Conservation (phyloP, 2,797 vertebrate genomes). For the Fundulus diaphanus region DNA sequence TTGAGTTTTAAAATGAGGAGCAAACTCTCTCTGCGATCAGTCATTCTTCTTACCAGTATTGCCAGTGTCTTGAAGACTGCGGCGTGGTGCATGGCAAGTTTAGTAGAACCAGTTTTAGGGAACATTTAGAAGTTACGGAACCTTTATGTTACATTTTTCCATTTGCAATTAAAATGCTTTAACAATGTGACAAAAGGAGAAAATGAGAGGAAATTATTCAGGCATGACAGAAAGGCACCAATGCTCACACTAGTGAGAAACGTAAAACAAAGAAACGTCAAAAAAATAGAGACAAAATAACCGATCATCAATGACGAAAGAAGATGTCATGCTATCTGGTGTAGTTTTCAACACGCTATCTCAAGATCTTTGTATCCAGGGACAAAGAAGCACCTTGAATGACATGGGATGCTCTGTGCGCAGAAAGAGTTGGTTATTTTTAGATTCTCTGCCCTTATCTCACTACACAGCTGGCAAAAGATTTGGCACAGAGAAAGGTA, state of each 20-base stretch:
- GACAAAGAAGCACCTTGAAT: slow-evolving; percentile 65
- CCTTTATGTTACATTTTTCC: not conserved
- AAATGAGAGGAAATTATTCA: slow-evolving; percentile 2
- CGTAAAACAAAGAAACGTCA: slow-evolving; percentile 23
- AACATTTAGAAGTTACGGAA: slow-evolving; percentile 1
- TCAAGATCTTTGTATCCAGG: slow-evolving; percentile 54
- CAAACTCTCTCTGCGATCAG: too few species aligned
- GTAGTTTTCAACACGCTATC: slow-evolving; percentile 42
- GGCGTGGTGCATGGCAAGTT: not conserved
- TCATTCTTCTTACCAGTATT: not conserved
- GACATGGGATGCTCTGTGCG: slow-evolving; percentile 50
- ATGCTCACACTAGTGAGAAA: slow-evolving; percentile 6
- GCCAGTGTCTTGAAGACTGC: not conserved
- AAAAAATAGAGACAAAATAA: slow-evolving; percentile 25
- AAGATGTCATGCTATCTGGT: slow-evolving; percentile 45
- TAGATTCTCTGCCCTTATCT: slow-evolving; percentile 71
- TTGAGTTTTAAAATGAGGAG: too few species aligned
- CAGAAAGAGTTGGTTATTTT: slow-evolving; percentile 67
- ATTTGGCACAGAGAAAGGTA: slow-evolving; percentile 65
- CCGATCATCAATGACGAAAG: slow-evolving; percentile 21
- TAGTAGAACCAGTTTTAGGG: slow-evolving; percentile 3
- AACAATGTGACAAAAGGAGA: not conserved
- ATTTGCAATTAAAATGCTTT: slow-evolving; percentile 4
- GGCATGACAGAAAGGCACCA: not conserved
- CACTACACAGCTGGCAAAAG: slow-evolving; percentile 61